phyloP scores from a whole-genome alignment of 2,797 vertebrate species.

The Megaceryle alcyon region DNA sequence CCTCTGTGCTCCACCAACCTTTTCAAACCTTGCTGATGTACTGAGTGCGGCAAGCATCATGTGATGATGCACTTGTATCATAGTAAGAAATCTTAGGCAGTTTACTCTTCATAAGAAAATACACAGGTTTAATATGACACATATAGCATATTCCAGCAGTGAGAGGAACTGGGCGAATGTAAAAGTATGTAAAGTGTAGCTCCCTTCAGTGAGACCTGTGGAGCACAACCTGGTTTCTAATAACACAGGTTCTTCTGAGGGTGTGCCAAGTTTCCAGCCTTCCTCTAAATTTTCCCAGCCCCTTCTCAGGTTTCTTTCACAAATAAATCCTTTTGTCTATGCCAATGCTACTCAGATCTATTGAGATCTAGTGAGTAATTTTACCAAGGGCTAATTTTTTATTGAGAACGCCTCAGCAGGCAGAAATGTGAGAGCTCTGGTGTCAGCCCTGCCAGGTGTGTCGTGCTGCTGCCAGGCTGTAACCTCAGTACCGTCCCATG shows the following conservation, averaged over 20 bases:
- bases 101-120: not conserved
- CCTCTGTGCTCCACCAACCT: not conserved
- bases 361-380: not conserved
- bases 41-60: not conserved
- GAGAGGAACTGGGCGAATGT: not conserved
- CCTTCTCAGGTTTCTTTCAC: constrained; percentile 8
- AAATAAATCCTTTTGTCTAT: constrained; percentile 12
- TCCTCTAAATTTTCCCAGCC: not conserved
- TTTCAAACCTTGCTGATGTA: not conserved
- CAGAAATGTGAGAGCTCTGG: not conserved
- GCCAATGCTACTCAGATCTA: not conserved
- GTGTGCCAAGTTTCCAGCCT: not conserved
- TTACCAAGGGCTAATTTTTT: constrained; percentile 13
- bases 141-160: not conserved
- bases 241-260: not conserved
- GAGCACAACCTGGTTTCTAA: not conserved
- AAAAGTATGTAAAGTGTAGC: not conserved
- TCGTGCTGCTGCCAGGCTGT: fast-evolving
- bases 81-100: not conserved
- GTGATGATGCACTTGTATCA: not conserved
- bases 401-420: not conserved
- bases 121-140: fast-evolving
- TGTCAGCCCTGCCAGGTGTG: not conserved
- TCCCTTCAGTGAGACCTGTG: not conserved
- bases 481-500: not conserved